A percentile compares a stretch with the other conserved stretches of the same genome.
phyloP scores from a whole-genome alignment of 2,113 vertebrate genomes.

The Panthera tigris region DNA sequence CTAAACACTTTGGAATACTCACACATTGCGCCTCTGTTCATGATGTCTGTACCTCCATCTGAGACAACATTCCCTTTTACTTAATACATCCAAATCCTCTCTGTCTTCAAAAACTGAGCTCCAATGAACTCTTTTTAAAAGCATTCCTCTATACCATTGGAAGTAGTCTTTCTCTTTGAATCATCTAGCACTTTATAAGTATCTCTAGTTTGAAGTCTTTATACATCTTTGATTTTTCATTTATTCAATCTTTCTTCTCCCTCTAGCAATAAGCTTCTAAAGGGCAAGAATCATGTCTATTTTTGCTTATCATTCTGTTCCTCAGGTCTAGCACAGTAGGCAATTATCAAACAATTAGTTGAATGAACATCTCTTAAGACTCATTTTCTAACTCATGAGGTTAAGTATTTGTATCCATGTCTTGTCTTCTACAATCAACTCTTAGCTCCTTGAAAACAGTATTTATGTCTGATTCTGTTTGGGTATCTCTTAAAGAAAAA shows the following conservation, averaged over 20 bases:
- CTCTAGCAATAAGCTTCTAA: neutral
- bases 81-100: neutral
- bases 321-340: neutral
- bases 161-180: neutral
- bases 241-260: slow-evolving; percentile 8
- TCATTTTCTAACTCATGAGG: neutral
- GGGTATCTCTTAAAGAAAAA: slow-evolving; percentile 7
- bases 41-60: neutral
- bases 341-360: neutral
- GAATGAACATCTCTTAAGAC: neutral
- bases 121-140: neutral
- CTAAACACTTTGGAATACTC: neutral
- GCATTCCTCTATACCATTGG: neutral
- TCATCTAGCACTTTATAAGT: neutral
- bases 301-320: neutral
- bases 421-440: neutral
- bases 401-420: neutral
- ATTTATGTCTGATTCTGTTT: neutral
- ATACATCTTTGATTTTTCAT: neutral
- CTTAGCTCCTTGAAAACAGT: neutral
- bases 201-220: neutral
- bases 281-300: neutral
- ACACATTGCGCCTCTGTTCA: neutral
- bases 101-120: neutral
- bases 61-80: neutral